Percentiles rank a stretch among this genome's conserved stretches.
Conservation (phyloP, 53 echinoderm and acorn worm genomes). For the Henricia sp. region DNA sequence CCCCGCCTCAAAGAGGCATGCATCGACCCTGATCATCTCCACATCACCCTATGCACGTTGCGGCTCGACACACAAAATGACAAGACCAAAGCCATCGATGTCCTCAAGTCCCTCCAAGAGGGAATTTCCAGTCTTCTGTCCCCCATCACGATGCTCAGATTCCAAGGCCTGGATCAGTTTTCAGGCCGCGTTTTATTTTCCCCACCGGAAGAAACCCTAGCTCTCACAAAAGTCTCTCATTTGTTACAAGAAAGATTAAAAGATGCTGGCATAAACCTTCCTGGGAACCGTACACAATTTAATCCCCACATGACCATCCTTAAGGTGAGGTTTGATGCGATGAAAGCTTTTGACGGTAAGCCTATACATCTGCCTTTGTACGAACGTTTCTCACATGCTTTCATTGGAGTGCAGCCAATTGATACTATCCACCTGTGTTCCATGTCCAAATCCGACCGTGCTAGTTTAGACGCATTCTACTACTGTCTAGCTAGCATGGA, state of each 20-base stretch:
- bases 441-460: conserved; percentile 46
- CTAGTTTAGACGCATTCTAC: conserved; percentile 90
- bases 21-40: conserved; percentile 65
- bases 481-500: conserved; percentile 73
- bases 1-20: conserved; percentile 45
- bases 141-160: conserved; percentile 78
- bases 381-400: conserved; percentile 51
- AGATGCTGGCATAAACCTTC: conserved; percentile 75
- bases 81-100: conserved; percentile 66
- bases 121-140: conserved; percentile 68
- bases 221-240: conserved; percentile 54
- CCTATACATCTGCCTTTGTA: conserved; percentile 30
- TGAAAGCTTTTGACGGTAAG: background rate
- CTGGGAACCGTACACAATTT: conserved; percentile 55
- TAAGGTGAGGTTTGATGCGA: conserved; percentile 54
- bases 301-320: conserved; percentile 87
- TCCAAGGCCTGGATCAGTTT: conserved; percentile 73
- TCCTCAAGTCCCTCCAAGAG: conserved; percentile 72
- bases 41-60: conserved; percentile 84
- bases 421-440: conserved; percentile 87
- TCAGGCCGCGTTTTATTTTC: conserved; percentile 71
- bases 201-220: conserved; percentile 50
- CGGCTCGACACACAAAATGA: conserved; percentile 60
- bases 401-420: conserved; percentile 75
- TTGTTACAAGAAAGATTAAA: conserved; percentile 34